Conservation (phyloP, 2,888 invertebrate genomes). For the Limenitis arthemis region DNA sequence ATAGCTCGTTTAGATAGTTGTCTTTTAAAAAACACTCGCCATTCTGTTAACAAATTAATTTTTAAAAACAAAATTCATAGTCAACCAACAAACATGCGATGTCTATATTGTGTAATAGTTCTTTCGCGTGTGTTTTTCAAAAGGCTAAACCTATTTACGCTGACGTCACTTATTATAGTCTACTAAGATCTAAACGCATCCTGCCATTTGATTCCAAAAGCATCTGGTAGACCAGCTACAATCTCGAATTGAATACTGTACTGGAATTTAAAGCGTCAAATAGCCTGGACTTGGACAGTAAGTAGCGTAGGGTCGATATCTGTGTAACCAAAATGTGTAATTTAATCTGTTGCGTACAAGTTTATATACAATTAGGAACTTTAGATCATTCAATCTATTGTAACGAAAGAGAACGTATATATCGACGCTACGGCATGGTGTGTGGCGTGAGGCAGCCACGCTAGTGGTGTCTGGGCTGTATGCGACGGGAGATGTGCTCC, state of each 20-base stretch:
- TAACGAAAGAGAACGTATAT: neutral
- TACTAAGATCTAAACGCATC: slow-evolving; percentile 4
- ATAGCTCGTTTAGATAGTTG: neutral
- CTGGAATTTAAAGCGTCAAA: neutral
- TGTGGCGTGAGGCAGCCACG: slow-evolving; percentile 7
- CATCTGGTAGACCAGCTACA: slow-evolving; percentile 9
- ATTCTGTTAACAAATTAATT: neutral
- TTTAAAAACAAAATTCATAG: no score
- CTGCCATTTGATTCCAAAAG: slow-evolving; percentile 4
- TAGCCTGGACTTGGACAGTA: neutral
- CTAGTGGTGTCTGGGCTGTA: slow-evolving; percentile 68
- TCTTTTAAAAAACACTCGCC: neutral
- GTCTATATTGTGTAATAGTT: no score
- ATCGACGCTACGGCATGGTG: slow-evolving; percentile 7
- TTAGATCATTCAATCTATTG: slow-evolving; percentile 7
- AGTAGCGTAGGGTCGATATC: slow-evolving; percentile 3
- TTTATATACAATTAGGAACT: slow-evolving; percentile 23
- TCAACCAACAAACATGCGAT: no score
- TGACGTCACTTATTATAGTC: slow-evolving; percentile 13
- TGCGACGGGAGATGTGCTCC: slow-evolving; percentile 89
- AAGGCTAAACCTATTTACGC: neutral
- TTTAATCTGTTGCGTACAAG: slow-evolving; percentile 2
- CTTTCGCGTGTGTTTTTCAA: no score
- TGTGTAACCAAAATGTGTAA: no score
- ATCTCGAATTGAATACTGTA: slow-evolving; percentile 9